Percentiles rank a stretch among this genome's conserved stretches.
Conservation (phyloP, 2,797 vertebrate species). For the Catamblyrhynchus diadema region DNA sequence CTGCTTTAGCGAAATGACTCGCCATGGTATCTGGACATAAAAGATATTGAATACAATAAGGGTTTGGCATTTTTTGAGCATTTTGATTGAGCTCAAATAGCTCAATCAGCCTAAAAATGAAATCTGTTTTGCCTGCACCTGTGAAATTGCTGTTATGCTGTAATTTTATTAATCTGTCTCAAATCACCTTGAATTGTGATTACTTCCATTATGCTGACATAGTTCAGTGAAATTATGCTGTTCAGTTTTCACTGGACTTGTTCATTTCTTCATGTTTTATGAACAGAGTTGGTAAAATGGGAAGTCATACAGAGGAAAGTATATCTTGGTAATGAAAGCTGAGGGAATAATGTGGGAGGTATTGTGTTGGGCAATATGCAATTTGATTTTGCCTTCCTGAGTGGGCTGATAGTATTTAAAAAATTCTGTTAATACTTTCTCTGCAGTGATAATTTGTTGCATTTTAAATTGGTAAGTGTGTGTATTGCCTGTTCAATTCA, state of each 20-base stretch:
- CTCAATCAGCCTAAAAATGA: slow-evolving; percentile 19
- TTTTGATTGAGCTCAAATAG: not conserved
- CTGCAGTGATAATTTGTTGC: slow-evolving; percentile 20
- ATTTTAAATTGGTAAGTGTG: not conserved
- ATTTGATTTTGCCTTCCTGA: slow-evolving; percentile 83
- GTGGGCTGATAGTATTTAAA: slow-evolving; percentile 87
- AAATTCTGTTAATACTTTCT: slow-evolving; percentile 75
- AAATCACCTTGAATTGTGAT: not conserved
- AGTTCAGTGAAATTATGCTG: not conserved
- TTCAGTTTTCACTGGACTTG: not conserved
- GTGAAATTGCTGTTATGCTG: not conserved
- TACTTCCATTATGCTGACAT: not conserved
- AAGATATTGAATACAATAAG: not conserved
- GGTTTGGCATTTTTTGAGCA: not conserved
- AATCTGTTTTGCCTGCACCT: not conserved
- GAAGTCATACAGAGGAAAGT: slow-evolving; percentile 29
- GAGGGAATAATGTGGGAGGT: slow-evolving; percentile 87
- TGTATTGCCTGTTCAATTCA: not conserved
- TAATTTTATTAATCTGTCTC: not conserved
- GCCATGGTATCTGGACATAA: not conserved
- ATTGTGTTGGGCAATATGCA: slow-evolving; percentile 72
- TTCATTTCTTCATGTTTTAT: not conserved
- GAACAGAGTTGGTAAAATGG: not conserved
- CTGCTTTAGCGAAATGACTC: not conserved
- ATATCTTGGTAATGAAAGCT: slow-evolving; percentile 38